phyloP scores from a whole-genome alignment of 2,797 vertebrate genomes.

The Sparus aurata region DNA sequence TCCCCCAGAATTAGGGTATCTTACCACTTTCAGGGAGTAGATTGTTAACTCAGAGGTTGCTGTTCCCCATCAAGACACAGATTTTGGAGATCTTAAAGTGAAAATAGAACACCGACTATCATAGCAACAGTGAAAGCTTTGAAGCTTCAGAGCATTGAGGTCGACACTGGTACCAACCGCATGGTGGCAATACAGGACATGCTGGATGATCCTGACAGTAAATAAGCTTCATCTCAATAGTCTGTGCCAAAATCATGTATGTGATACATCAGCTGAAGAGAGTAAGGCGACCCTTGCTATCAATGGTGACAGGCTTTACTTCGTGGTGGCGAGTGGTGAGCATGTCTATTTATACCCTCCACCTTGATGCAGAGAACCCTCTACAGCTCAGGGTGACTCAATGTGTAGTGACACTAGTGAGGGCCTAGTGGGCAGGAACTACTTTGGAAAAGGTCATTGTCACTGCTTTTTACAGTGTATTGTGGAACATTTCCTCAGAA shows the following conservation, averaged over 20 bases:
- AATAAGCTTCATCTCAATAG: background rate
- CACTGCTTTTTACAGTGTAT: background rate
- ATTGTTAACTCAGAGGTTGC: too few relatives aligned
- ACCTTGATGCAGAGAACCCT: background rate
- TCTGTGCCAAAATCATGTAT: background rate
- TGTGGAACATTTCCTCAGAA: background rate
- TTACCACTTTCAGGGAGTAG: too few relatives aligned
- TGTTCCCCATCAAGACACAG: too few relatives aligned
- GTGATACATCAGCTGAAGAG: background rate
- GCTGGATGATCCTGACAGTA: background rate
- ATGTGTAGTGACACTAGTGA: background rate
- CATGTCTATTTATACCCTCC: slow-evolving; percentile 12
- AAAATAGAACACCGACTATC: too few relatives aligned
- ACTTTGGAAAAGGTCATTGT: slow-evolving; percentile 7
- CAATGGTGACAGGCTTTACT: background rate
- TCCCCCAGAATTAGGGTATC: too few relatives aligned
- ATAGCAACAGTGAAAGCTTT: too few relatives aligned
- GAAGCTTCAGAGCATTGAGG: too few relatives aligned
- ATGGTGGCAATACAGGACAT: background rate
- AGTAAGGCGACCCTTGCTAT: background rate
- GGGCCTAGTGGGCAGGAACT: slow-evolving; percentile 1
- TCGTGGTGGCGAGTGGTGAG: background rate
- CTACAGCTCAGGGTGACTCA: slow-evolving; percentile 1
- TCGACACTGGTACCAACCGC: background rate
- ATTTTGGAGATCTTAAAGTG: too few relatives aligned